Percentiles rank a stretch among this genome's conserved stretches.
These are phyloP conservation scores for Seriola dumerili DNA, from an alignment of 2,113 vertebrate species.

Conservation along the genomic window DNA sequence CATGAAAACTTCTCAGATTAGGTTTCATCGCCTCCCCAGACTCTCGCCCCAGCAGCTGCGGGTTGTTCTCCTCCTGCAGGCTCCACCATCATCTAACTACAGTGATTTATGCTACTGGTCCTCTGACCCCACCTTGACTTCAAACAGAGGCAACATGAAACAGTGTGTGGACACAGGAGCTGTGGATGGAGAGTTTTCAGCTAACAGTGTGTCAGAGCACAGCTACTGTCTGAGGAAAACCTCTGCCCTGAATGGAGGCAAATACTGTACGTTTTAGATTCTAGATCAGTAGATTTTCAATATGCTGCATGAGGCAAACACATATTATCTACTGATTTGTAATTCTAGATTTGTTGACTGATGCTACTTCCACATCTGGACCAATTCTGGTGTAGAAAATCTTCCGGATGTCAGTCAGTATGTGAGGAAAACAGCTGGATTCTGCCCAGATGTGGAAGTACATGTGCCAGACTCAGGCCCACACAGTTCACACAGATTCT, in stretches of 20 bases:
- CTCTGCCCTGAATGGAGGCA: not conserved
- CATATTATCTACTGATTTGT: not conserved
- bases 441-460: too few species aligned
- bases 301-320: not conserved
- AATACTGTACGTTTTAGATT: too few species aligned
- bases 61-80: constrained; percentile 39
- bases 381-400: too few species aligned
- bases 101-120: constrained; percentile 90
- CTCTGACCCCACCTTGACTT: constrained; percentile 88
- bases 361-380: too few species aligned
- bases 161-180: constrained; percentile 30
- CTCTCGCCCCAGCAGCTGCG: constrained; percentile 46
- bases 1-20: constrained; percentile 85
- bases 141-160: constrained; percentile 83
- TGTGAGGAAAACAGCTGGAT: too few species aligned
- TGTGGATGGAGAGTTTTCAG: constrained; percentile 11
- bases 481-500: too few species aligned
- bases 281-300: not conserved
- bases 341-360: not conserved
- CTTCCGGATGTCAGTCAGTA: too few species aligned
- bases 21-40: constrained; percentile 86
- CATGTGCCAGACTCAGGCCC: too few species aligned
- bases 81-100: constrained; percentile 70
- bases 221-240: constrained; percentile 10
- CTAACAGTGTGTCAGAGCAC: not conserved